Evolutionary conservation across 2,113 vertebrate genomes (phyloP), one percentile per base, ranked within the genome.

Genomic region (Strix aluco): DNA sequence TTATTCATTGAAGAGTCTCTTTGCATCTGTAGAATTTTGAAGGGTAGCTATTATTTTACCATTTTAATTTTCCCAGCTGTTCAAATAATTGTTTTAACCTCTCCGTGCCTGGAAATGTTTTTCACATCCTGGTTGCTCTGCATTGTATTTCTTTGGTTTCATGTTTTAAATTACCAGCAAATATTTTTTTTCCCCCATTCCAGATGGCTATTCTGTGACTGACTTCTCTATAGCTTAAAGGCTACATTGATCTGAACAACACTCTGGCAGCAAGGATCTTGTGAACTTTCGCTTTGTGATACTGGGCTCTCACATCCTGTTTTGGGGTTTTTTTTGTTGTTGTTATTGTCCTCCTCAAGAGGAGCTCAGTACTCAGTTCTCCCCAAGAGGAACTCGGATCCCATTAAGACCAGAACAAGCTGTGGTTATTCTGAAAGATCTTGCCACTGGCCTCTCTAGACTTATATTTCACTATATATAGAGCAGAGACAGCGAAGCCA

Each of bases 41-140:
- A 98, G 97, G 90, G 94, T 97, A 96, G 94, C 97, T 97, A 97
- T 97, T 97, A 98, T 98, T 98, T 97, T 97, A 97, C 96, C 94
- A 90, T 97, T 97, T 98, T 97, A 97, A 98, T 98, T 98, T 97
- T 98, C 97, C 94, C 96, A 97, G 97, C 96, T 97, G 96, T 97
- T 97, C 92, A 97, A 97, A 97, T 97, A 97, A 96, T 97, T 97
- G 94, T 96, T 96, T 98, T 98, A 98, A 97, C 97, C 96, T 97
- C 96, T 97, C 88, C 79, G 57, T 96, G 96, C 32, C 96, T 96
- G 96, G 88, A 97, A 96, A 66, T 84, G 91, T 47, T 96, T 96
- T 97, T 95, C 71, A 78, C n/a, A 57, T 97, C 40, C 82, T 66
- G 78, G 72, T 97, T 80, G 84, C 65, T 94, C 88, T 95, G 86